A percentile compares a stretch with the other conserved stretches of the same genome.
Evolutionary conservation across 2,797 vertebrate species (phyloP).

Genomic region (Psittacula echo): DNA sequence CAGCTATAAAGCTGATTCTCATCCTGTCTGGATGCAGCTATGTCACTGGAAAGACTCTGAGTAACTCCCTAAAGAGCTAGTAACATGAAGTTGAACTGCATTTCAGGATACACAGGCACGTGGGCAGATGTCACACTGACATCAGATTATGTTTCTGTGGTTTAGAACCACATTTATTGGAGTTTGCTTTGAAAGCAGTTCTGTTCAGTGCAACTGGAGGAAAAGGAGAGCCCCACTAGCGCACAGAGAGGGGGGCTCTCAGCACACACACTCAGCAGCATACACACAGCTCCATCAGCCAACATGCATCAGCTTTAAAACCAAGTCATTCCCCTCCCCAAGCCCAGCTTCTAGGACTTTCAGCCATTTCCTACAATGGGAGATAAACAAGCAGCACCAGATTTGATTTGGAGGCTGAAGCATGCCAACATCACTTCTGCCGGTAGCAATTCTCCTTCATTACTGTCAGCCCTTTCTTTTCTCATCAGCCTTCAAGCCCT

Average conservation of each 20-base stretch:
- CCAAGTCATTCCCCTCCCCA: neutral
- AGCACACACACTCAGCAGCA: neutral
- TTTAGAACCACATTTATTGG: neutral
- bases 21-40: neutral
- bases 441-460: neutral
- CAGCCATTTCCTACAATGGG: neutral
- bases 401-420: neutral
- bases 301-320: neutral
- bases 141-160: neutral
- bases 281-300: neutral
- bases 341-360: neutral
- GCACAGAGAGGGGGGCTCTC: neutral
- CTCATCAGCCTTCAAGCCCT: neutral
- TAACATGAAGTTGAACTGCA: neutral
- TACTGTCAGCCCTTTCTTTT: neutral
- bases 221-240: neutral
- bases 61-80: neutral
- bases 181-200: neutral
- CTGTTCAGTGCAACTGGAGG: neutral
- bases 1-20: neutral
- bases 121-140: neutral
- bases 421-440: neutral
- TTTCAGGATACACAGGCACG: neutral
- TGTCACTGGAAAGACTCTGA: neutral
- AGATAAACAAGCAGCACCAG: neutral